Evolutionary conservation across 2,797 vertebrate genomes (phyloP).

Genomic region (Apodemus agrarius): DNA sequence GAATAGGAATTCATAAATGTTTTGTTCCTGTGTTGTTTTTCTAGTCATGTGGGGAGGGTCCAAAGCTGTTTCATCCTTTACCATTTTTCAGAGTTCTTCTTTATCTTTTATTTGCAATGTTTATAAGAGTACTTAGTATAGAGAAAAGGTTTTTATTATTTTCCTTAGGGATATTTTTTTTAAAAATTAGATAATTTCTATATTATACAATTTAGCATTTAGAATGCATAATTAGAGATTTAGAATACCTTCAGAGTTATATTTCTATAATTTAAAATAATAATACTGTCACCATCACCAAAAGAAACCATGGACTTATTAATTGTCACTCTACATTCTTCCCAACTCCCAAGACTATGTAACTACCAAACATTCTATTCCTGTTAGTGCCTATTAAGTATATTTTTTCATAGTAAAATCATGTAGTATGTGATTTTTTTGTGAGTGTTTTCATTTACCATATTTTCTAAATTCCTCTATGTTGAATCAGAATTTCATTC

Average conservation of each 20-base stretch:
- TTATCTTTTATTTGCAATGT: neutral
- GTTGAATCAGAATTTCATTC: neutral
- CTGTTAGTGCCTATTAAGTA: neutral
- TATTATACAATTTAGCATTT: neutral
- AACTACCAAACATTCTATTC: neutral
- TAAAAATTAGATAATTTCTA: neutral
- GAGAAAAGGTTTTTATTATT: neutral
- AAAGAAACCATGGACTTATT: neutral
- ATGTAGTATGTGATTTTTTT: neutral
- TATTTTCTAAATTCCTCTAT: slow-evolving; percentile 20
- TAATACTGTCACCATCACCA: neutral
- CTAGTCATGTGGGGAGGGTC: neutral
- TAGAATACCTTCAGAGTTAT: neutral
- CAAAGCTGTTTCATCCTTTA: neutral
- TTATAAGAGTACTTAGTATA: slow-evolving; percentile 12
- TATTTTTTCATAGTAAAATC: slow-evolving; percentile 11
- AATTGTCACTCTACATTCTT: neutral
- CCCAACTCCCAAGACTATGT: neutral
- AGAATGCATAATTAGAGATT: neutral
- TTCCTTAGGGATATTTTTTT: neutral
- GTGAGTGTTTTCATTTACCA: neutral
- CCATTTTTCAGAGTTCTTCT: neutral
- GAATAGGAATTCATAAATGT: neutral
- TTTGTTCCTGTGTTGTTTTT: neutral
- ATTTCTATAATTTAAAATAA: slow-evolving; percentile 33